phyloP scores from a whole-genome alignment of 2,888 invertebrate genomes.

The Papilio protenor region DNA sequence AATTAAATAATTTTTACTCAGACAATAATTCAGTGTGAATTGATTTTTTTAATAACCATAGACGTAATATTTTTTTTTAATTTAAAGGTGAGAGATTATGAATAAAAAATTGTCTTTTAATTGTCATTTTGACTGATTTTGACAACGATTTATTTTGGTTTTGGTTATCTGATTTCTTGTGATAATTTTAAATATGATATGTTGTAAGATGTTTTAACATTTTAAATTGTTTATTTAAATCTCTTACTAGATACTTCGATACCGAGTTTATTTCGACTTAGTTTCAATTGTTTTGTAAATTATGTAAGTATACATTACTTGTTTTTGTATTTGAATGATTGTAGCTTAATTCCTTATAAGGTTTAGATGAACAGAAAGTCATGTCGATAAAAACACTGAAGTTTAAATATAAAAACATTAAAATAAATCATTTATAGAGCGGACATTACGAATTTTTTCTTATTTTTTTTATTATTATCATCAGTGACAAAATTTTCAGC shows the following conservation, averaged over 20 bases:
- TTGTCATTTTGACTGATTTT: conserved; percentile 24
- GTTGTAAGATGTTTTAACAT: background rate
- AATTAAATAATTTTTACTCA: no score
- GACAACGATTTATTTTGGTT: conserved; percentile 22
- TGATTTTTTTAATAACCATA: background rate
- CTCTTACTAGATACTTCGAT: background rate
- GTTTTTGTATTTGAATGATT: background rate
- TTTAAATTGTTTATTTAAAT: background rate
- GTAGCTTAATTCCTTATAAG: no score
- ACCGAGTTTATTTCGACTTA: background rate
- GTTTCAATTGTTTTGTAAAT: background rate
- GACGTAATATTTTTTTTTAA: background rate
- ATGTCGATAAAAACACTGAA: no score
- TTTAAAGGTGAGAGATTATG: background rate
- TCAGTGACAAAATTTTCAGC: no score
- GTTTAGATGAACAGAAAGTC: no score
- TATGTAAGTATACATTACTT: background rate
- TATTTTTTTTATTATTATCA: no score
- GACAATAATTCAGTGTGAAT: background rate
- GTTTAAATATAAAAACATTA: no score
- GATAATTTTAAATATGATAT: conserved; percentile 11
- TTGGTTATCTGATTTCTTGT: background rate
- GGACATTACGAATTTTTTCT: no score
- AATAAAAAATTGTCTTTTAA: background rate
- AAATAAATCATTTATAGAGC: no score